Percentiles rank a stretch among this genome's conserved stretches.
phyloP scores from a whole-genome alignment of 1,140 invertebrate species.

The Bombus confusus region DNA sequence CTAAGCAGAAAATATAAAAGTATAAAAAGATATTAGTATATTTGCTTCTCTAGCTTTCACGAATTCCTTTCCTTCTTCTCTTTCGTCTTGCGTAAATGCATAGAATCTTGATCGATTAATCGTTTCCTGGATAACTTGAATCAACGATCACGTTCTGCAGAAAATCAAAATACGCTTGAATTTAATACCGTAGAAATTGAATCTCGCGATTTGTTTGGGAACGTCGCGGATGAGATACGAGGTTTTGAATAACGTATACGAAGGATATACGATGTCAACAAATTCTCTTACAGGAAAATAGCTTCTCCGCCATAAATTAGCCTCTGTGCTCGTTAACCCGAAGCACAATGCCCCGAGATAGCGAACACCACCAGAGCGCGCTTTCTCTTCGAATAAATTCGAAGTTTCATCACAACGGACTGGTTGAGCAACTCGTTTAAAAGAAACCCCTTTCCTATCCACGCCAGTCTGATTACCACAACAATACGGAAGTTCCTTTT shows the following conservation, averaged over 20 bases:
- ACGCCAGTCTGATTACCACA: conserved; percentile 44
- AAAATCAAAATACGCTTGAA: no score
- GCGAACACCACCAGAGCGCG: not conserved
- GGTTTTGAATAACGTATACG: not conserved
- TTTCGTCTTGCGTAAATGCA: not conserved
- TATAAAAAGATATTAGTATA: no score
- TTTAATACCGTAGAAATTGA: not conserved
- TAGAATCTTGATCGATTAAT: no score
- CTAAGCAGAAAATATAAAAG: no score
- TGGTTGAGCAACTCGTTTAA: not conserved
- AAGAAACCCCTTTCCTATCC: not conserved
- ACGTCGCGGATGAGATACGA: not conserved
- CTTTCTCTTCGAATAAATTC: conserved; percentile 1
- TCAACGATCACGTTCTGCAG: not conserved
- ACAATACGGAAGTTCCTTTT: conserved; percentile 49
- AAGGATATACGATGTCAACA: not conserved
- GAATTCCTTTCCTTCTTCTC: not conserved
- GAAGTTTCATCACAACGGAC: not conserved
- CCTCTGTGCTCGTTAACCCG: conserved; percentile 22
- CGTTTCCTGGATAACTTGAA: not conserved
- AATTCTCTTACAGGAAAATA: not conserved
- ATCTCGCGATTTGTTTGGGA: not conserved
- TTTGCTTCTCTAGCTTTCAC: no score
- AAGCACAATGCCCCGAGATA: not conserved
- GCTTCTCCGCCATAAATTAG: conserved; percentile 10